Evolutionary conservation across 2,888 invertebrate genomes (phyloP), one percentile per base, ranked within the genome.

Genomic region (Monoplex corrugatus): DNA sequence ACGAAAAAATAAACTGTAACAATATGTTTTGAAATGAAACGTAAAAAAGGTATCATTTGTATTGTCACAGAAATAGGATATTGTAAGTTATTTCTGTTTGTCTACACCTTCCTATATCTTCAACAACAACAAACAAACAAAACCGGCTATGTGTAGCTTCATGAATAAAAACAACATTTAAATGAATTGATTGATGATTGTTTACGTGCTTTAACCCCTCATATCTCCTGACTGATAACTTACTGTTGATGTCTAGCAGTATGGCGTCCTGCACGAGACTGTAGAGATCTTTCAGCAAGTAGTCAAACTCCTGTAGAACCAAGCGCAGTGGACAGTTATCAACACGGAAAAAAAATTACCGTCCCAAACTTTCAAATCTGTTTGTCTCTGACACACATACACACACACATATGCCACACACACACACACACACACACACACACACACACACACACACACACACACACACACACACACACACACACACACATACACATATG

Each of bases 301-400:
- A 93, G n/a, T 82, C 32, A 72, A 93, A 92, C 91, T 92, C 91
- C 92, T 92, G 92, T n/a, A n/a, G n/a, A n/a, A n/a, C n/a, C n/a
- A n/a, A n/a, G n/a, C n/a, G n/a, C n/a, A n/a, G n/a, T n/a, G n/a
- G n/a, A n/a, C n/a, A n/a, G n/a, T n/a, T n/a, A n/a, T n/a, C n/a
- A n/a, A n/a, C n/a, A n/a, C n/a, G n/a, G n/a, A n/a, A n/a, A n/a
- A n/a, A n/a, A n/a, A n/a, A n/a, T n/a, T n/a, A 19, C 63, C 28
- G 3, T 63, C 63, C 28, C 63, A 19, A 10, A 5, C 63, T 19
- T 28, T 63, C 23, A n/a, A n/a, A n/a, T 63, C 63, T 19, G 3
- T 63, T n/a, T 19, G 3, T 63, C 63, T 19, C n/a, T n/a, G 10
- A 50, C 63, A 63, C 63, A 63, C 5, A 63, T n/a, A 63, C 0